Evolutionary conservation across 2,888 invertebrate species (phyloP), one percentile per base, ranked within the genome.

Genomic region (Eristalis pertinax): DNA sequence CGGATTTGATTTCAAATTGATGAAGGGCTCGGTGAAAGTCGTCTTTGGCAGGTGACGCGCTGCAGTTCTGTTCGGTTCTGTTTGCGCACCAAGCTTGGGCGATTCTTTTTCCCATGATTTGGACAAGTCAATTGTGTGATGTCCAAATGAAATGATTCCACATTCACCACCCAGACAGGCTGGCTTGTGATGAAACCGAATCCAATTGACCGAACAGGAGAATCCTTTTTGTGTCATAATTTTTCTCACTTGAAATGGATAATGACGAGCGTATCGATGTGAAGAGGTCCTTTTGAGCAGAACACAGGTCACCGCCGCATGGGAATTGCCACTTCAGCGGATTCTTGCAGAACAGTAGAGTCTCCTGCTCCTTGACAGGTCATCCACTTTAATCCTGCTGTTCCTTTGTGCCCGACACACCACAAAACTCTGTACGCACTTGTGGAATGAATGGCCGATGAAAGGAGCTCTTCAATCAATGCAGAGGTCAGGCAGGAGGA

Each of bases 161-260:
- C 8, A 19, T n/a, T 8, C 50, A 19, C 50, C 50, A 50, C 50
- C 50, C 50, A 50, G 50, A 7, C 50, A 8, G 8, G 19, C 50
- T 19, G 5, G 8, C 1, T 8, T 50, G 19, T 50, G 50, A 50
- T 50, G 50, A 50, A 50, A 50, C 64, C 63, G 56, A 63, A 56
- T 70, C 70, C 35, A 43, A 69, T 65, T 75, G n/a, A 64, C 43
- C 1, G 73, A 68, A 78, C 73, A 78, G 15, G 15, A 15, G 43
- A 77, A 78, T 78, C 83, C 77, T 78, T 83, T 78, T 68, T 65
- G 3, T 78, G 58, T 77, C 68, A 69, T 62, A 78, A 78, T 79
- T 79, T 64, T 79, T 79, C 79, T 79, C 84, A 84, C 69, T 78
- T 79, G 60, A 79, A 84, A 70, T 10, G 15, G 50, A 79, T 74